Percentiles rank a stretch among this genome's conserved stretches.
phyloP scores from a whole-genome alignment of 2,888 invertebrate genomes.

The Drosophila vallismaia region DNA sequence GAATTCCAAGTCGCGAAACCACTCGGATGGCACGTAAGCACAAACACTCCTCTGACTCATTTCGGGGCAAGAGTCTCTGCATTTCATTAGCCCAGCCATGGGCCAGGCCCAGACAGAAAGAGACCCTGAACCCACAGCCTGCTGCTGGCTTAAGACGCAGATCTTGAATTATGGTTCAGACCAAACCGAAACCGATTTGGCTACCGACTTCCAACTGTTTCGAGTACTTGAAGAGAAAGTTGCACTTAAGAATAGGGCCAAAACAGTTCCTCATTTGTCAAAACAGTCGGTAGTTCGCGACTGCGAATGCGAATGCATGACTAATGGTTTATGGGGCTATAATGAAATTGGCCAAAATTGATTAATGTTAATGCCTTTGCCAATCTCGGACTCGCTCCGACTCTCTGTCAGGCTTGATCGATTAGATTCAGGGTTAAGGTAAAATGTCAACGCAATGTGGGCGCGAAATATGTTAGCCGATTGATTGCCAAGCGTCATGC shows the following conservation, averaged over 20 bases:
- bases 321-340: slow-evolving; percentile 37
- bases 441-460: slow-evolving; percentile 69
- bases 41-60: slow-evolving; percentile 40
- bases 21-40: slow-evolving; percentile 36
- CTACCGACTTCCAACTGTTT: slow-evolving; percentile 15
- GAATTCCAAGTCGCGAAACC: slow-evolving; percentile 38
- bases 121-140: slow-evolving; percentile 28
- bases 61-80: slow-evolving; percentile 33
- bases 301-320: slow-evolving; percentile 12
- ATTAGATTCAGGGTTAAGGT: slow-evolving; percentile 76
- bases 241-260: slow-evolving; percentile 37
- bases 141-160: slow-evolving; percentile 26
- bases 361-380: slow-evolving; percentile 43
- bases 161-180: slow-evolving; percentile 38
- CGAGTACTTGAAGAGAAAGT: slow-evolving; percentile 39
- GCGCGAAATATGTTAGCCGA: slow-evolving; percentile 24
- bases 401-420: slow-evolving; percentile 70
- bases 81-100: slow-evolving; percentile 32
- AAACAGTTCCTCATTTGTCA: slow-evolving; percentile 13
- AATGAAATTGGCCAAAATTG: slow-evolving; percentile 42
- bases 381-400: slow-evolving; percentile 2
- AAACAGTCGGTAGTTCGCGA: background rate
- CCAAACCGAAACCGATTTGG: slow-evolving; percentile 9
- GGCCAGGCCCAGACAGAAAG: background rate
- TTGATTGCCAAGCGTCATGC: slow-evolving; percentile 57